Evolutionary conservation across 2,797 vertebrate species (phyloP), one percentile per base, ranked within the genome.

Genomic region (Mallotus villosus): DNA sequence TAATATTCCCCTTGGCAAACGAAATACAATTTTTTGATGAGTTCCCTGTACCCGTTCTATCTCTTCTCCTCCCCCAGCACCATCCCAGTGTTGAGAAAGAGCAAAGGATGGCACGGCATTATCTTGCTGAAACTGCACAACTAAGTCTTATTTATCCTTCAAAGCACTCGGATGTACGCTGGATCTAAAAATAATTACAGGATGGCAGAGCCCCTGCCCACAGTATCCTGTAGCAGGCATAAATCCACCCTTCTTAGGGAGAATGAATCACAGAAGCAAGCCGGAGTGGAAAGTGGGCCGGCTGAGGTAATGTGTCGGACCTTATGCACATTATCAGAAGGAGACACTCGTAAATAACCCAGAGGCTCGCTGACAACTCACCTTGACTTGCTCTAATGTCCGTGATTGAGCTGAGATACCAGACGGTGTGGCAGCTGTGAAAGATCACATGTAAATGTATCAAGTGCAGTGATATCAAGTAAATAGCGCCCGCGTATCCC

Each of bases 401-500:
- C 25, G 16, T 74, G 81, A 83, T 69, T 75, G 64, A 85, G 75
- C 5, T 8, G 63, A 41, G 57, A 70, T 60, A 71, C 29, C 0
- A 12, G 27, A 57, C 58, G 16, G 27, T 2, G 6, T 67, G 76
- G 71, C 58, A 17, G 21, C 66, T 29, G 64, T 80, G 76, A 84
- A 74, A 77, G 74, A 79, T 79, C 27, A 60, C 73, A 77, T 84
- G 78, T 75, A 77, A 82, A 86, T 83, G 71, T 71, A 78, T 79
- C 78, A 81, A 37, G 71, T 59, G 51, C 17, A 16, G 78, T 63
- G 77, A 80, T 82, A 84, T 87, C 75, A 79, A 75, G 78, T 74
- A 86, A 88, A 88, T 78, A 80, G 72, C 71, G 71, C 63, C 76
- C 1, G 41, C 34, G 66, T 76, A 76, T 55, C 41, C 17, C 67